These are phyloP conservation scores for Champsocephalus gunnari DNA, from an alignment of 2,797 vertebrate species.

Conservation along the genomic window DNA sequence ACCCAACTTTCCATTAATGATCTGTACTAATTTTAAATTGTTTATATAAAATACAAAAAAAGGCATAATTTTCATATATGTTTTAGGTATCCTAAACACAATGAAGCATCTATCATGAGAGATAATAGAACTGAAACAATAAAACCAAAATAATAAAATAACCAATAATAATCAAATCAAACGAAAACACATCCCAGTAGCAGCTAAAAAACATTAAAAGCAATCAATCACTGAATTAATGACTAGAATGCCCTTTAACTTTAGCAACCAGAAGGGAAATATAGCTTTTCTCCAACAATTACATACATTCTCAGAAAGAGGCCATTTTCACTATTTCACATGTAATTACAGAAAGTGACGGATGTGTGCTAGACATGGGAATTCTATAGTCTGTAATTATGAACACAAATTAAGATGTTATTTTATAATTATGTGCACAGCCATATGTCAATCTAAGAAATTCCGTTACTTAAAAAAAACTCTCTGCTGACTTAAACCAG, in stretches of 20 bases:
- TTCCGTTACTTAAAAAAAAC: conserved; percentile 3
- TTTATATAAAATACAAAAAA: no score
- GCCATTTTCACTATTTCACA: neutral
- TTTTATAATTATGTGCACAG: conserved; percentile 1
- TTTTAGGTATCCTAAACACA: no score
- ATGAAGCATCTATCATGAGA: no score
- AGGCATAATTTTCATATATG: no score
- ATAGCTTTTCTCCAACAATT: neutral
- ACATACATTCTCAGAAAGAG: neutral
- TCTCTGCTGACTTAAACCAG: neutral
- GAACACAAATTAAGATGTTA: conserved; percentile 7
- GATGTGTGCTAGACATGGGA: neutral
- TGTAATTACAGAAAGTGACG: neutral
- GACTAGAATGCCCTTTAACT: neutral
- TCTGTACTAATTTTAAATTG: no score
- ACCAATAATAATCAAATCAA: neutral
- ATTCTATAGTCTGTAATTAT: conserved; percentile 10
- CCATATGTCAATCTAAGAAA: conserved; percentile 2
- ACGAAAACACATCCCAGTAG: neutral
- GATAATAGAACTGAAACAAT: no score
- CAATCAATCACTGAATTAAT: neutral
- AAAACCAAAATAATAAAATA: neutral
- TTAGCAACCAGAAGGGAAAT: neutral
- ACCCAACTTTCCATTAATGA: no score
- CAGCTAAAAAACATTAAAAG: neutral